These are phyloP conservation scores for Neodiprion lecontei DNA, from an alignment of 1,140 invertebrate species.

Conservation along the genomic window DNA sequence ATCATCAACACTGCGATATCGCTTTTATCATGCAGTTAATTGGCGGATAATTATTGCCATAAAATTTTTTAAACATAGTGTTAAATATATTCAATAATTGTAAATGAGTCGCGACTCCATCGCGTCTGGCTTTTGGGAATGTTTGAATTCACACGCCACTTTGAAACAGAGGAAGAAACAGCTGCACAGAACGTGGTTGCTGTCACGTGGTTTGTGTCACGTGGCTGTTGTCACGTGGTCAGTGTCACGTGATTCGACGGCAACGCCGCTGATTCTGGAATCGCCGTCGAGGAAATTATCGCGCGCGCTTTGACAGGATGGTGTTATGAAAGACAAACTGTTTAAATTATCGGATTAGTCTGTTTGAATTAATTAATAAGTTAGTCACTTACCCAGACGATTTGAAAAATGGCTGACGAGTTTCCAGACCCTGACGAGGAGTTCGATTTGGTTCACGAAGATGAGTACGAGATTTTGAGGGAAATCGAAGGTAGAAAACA, in stretches of 20 bases:
- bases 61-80: no score
- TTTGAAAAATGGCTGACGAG: slow-evolving; percentile 62
- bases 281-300: slow-evolving; percentile 16
- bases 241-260: not conserved
- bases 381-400: not conserved
- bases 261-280: not conserved
- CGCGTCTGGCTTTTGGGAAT: not conserved
- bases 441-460: slow-evolving; percentile 73
- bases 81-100: not conserved
- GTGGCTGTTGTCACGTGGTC: not conserved
- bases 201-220: not conserved
- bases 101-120: not conserved
- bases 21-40: no score
- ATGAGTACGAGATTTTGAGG: slow-evolving; percentile 73
- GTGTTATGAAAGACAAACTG: slow-evolving; percentile 15
- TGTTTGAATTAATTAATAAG: slow-evolving; percentile 20
- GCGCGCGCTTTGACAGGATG: slow-evolving; percentile 8
- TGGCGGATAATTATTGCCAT: no score
- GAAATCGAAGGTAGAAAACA: slow-evolving; percentile 65
- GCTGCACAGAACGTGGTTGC: not conserved
- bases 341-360: slow-evolving; percentile 15
- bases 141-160: not conserved
- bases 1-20: no score
- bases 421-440: slow-evolving; percentile 80
- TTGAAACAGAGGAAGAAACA: slow-evolving; percentile 11